Evolutionary conservation across 2,888 invertebrate genomes (phyloP).

Genomic region (Acleris laterana): DNA sequence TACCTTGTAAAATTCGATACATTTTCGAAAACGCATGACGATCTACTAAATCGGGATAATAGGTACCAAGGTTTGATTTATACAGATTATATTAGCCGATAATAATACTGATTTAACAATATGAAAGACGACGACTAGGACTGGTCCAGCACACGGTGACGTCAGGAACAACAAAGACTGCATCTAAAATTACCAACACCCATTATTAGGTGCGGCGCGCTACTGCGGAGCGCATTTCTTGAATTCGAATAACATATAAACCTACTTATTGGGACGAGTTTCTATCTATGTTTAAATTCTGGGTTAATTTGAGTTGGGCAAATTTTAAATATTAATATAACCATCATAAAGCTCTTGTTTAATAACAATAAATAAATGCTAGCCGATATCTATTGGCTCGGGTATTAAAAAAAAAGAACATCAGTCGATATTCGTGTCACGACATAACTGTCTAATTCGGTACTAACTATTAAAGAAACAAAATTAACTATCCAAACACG

Average conservation of each 20-base stretch:
- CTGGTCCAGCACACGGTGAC: conserved; percentile 26
- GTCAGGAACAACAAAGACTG: conserved; percentile 33
- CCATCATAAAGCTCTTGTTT: too few relatives aligned
- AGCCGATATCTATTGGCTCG: too few relatives aligned
- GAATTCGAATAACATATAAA: conserved; percentile 31
- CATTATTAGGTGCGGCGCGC: conserved; percentile 32
- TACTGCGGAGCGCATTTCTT: conserved; percentile 23
- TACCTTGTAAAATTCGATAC: too few relatives aligned
- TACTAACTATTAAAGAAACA: conserved; percentile 3
- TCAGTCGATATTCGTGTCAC: too few relatives aligned
- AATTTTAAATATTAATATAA: too few relatives aligned
- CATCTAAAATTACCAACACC: conserved; percentile 33
- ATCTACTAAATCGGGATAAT: too few relatives aligned
- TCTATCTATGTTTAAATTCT: conserved; percentile 9
- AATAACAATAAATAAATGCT: neutral
- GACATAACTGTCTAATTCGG: too few relatives aligned
- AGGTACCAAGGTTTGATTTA: too few relatives aligned
- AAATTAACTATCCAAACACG: conserved; percentile 12
- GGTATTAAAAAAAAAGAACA: too few relatives aligned
- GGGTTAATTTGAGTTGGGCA: neutral
- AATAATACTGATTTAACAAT: neutral
- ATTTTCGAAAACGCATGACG: too few relatives aligned
- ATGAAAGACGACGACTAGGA: neutral
- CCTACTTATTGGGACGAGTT: conserved; percentile 30
- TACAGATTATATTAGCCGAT: too few relatives aligned